Evolutionary conservation across 2,797 vertebrate genomes (phyloP).

Genomic region (Zenarchopterus dispar): DNA sequence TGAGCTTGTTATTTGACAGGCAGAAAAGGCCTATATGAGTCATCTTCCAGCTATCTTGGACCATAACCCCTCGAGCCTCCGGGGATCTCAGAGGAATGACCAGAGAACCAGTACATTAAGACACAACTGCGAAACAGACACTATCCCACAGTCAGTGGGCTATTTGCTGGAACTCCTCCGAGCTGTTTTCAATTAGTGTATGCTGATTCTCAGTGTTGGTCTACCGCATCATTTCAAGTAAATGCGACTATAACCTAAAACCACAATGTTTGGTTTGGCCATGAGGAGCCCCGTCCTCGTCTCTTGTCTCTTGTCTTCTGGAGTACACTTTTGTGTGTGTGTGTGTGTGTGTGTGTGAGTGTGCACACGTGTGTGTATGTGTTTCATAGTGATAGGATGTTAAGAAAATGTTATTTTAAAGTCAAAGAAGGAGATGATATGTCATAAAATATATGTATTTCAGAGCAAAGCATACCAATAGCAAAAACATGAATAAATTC

Average conservation of each 20-base stretch:
- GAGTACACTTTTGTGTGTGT: not conserved
- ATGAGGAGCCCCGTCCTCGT: constrained; percentile 32
- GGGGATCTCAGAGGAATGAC: constrained; percentile 65
- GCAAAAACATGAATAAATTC: too few species aligned
- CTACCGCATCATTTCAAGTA: constrained; percentile 72
- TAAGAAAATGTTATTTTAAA: constrained; percentile 27
- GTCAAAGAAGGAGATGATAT: too few species aligned
- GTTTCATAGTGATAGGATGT: constrained; percentile 22
- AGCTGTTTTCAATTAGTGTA: constrained; percentile 76
- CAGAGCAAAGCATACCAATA: too few species aligned
- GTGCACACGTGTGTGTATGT: not conserved
- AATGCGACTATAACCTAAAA: constrained; percentile 69
- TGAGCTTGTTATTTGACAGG: constrained; percentile 57
- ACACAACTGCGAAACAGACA: constrained; percentile 46
- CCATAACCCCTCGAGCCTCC: constrained; percentile 53
- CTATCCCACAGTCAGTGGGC: constrained; percentile 53
- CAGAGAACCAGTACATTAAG: constrained; percentile 45
- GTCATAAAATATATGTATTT: too few species aligned
- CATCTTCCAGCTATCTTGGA: constrained; percentile 62
- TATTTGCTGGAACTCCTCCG: constrained; percentile 37
- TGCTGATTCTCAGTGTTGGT: constrained; percentile 66
- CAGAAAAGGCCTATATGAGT: constrained; percentile 61
- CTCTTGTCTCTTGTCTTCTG: constrained; percentile 40
- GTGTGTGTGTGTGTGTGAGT: too few species aligned
- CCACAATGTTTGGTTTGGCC: constrained; percentile 73